Base-by-base conservation (phyloP, 1,140 invertebrate genomes). In the Prorops nasuta region DNA sequence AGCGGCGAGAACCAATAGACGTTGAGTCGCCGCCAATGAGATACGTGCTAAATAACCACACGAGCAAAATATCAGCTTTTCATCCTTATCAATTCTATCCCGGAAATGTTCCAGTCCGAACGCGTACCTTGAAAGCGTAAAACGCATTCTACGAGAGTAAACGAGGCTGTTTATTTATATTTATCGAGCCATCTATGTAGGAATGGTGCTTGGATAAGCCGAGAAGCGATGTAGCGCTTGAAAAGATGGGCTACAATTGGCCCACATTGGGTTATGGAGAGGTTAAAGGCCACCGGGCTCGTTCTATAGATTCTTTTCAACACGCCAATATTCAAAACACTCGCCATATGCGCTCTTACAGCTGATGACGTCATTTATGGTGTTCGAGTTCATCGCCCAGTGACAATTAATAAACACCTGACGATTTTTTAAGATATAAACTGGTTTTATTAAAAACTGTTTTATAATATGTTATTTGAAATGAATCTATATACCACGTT, bases 371-470 rank as follows among this genome's bases (percentile, higher is more conserved):
- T 55, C 45, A 51, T 9, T 16, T 21, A 18, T 34, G 40, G n/a
- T n/a, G 53, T 49, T 50, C 39, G 24, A 54, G 44, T 51, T 58
- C 43, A 60, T n/a, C 32, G 58, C 58, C 47, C 54, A 52, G 21
- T 34, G 47, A 63, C 58, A 48, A 44, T 38, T 37, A 42, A 15
- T 51, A 24, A 34, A 54, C 55, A 58, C 56, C 51, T 60, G 56
- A 36, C 31, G 19, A 8, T 10, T 8, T 19, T 22, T 10, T 21
- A 16, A 19, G 18, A 51, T 21, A 47, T 47, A 51, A 51, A 1
- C 20, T n/a, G n/a, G n/a, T n/a, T n/a, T n/a, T n/a, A n/a, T n/a
- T n/a, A n/a, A n/a, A n/a, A n/a, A n/a, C n/a, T n/a, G n/a, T n/a
- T n/a, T n/a, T n/a, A n/a, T n/a, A n/a, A n/a, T n/a, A n/a, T 9